Conservation (phyloP, 2,888 invertebrate species). For the Aquatica leii region DNA sequence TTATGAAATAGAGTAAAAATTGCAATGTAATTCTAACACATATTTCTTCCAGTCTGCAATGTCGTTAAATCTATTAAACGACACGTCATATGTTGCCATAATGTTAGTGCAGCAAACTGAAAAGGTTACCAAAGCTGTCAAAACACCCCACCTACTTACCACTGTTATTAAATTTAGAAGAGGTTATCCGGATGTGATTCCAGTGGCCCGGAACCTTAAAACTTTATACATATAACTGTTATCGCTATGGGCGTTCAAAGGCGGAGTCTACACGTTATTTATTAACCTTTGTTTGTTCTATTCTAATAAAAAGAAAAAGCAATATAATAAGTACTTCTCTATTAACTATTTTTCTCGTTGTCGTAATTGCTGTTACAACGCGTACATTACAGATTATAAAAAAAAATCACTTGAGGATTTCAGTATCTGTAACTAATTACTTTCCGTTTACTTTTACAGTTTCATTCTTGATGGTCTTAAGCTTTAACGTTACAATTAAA, state of each 20-base stretch:
- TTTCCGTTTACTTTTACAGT: too few relatives aligned
- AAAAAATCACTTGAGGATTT: too few relatives aligned
- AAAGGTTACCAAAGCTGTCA: conserved; percentile 40
- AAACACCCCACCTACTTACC: conserved; percentile 41
- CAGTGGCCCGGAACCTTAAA: conserved; percentile 37
- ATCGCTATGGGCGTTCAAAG: conserved; percentile 38
- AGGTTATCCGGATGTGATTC: conserved; percentile 40
- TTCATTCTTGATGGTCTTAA: too few relatives aligned
- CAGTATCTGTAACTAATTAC: too few relatives aligned
- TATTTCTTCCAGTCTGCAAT: conserved; percentile 34
- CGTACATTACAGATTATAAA: too few relatives aligned
- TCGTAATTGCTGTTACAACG: too few relatives aligned
- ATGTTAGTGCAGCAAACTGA: conserved; percentile 21
- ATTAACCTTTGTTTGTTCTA: conserved; percentile 16
- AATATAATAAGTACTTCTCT: background rate
- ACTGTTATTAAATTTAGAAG: conserved; percentile 44
- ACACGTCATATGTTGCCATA: conserved; percentile 34
- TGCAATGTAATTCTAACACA: conserved; percentile 53
- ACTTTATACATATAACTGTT: conserved; percentile 13
- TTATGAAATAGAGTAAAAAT: conserved; percentile 50
- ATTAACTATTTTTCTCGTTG: too few relatives aligned
- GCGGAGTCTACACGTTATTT: conserved; percentile 29
- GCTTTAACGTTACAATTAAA: too few relatives aligned
- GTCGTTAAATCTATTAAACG: conserved; percentile 34
- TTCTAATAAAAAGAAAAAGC: background rate